phyloP scores from a whole-genome alignment of 2,888 invertebrate genomes.

The Rhogogaster chlorosoma region DNA sequence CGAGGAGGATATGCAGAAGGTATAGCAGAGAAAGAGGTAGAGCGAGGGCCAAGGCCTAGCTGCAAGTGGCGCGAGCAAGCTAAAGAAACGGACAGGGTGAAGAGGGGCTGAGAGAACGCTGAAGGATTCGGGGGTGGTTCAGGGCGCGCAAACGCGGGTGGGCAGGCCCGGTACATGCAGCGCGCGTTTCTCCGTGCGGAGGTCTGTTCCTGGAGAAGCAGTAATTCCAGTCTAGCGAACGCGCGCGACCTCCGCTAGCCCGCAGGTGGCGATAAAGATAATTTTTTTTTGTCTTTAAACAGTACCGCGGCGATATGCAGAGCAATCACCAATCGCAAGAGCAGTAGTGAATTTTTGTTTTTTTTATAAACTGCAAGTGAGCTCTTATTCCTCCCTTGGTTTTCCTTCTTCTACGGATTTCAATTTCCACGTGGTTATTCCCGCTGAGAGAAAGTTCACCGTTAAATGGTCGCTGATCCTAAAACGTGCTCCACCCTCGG shows the following conservation, averaged over 20 bases:
- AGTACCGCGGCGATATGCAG: background rate
- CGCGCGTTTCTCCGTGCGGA: conserved; percentile 47
- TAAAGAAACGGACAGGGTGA: background rate
- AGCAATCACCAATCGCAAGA: background rate
- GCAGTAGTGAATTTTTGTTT: background rate
- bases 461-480: background rate
- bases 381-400: background rate
- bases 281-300: background rate
- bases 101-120: background rate
- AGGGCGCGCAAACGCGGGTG: conserved; percentile 46
- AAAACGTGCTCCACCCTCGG: background rate
- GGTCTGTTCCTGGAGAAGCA: conserved; percentile 35
- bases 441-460: background rate
- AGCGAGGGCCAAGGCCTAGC: conserved; percentile 27
- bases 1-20: conserved; percentile 20
- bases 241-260: conserved; percentile 46
- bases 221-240: conserved; percentile 50
- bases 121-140: conserved; percentile 30
- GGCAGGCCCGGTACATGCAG: conserved; percentile 32
- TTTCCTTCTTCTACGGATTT: background rate
- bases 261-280: background rate
- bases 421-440: conserved; percentile 39
- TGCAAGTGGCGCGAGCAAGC: conserved; percentile 29
- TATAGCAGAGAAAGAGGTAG: background rate
- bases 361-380: background rate